Evolutionary conservation across 2,113 vertebrate species (phyloP).

Genomic region (Aspidoscelis tigris): DNA sequence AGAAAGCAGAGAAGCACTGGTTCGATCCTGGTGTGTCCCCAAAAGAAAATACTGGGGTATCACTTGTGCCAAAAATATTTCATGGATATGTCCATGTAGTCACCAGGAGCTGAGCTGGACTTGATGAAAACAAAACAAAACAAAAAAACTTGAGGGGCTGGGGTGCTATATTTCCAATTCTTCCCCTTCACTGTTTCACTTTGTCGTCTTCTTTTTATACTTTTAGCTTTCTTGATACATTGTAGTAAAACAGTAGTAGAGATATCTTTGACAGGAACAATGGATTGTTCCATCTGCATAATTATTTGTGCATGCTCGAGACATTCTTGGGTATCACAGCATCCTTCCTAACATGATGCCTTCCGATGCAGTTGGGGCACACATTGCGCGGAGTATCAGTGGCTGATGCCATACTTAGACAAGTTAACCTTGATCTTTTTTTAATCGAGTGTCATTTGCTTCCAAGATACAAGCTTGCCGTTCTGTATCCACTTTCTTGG

Average conservation of each 20-base stretch:
- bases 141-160: too few relatives aligned
- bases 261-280: not conserved
- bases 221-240: not conserved
- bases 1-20: too few relatives aligned
- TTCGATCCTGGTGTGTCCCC: too few relatives aligned
- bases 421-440: not conserved
- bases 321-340: not conserved
- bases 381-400: not conserved
- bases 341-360: not conserved
- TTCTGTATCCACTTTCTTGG: not conserved
- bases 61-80: not conserved
- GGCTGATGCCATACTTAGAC: not conserved
- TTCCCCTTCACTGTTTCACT: not conserved
- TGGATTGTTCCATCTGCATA: not conserved
- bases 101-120: too few relatives aligned
- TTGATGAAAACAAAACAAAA: too few relatives aligned
- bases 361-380: not conserved
- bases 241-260: not conserved
- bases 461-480: not conserved
- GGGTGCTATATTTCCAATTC: not conserved
- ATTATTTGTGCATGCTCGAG: too few relatives aligned
- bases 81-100: not conserved
- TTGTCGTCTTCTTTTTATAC: not conserved
- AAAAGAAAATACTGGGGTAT: not conserved
- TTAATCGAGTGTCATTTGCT: not conserved